Evolutionary conservation across 2,113 vertebrate species (phyloP), one percentile per base, ranked within the genome.

Genomic region (Psittacus erithacus): DNA sequence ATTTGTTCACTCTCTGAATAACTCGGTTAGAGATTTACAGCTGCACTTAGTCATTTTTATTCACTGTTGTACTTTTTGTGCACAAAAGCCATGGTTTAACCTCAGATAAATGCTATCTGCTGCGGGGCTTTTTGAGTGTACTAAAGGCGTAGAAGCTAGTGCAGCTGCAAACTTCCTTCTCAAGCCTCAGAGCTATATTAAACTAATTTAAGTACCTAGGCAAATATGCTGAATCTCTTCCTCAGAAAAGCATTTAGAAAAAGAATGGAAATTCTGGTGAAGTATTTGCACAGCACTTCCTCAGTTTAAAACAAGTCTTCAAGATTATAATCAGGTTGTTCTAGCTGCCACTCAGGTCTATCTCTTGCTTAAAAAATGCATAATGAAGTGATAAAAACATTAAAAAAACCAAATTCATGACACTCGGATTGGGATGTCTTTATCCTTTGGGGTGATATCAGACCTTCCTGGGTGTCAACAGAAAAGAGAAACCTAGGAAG

Each of bases 1-100:
- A 87, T 94, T 83, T 73, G 90, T 52, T 93, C 91, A 16, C 33
- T 82, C 73, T 88, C 92, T 31, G 41, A 90, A 63, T 31, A 73
- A 1, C 27, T 68, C 2, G 14, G 70, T 27, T 44, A 24, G 81
- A 63, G 70, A 39, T 87, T 89, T 94, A 92, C 88, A 80, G 70
- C 63, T 93, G 90, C 89, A 82, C 52, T 83, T 75, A 65, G 90
- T 55, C 1, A 73, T 87, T 95, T 91, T 89, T 46, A 84, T 77
- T 94, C 94, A 67, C 44, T 50, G 73, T 44, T 16, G n/a, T 83
- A 23, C 39, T 76, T 95, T 86, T 68, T 18, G 73, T 4, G 79
- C 71, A 95, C 88, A 92, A 96, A 76, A 70, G 88, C 81, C 28
- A 5, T 28, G 79, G 65, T 79, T 96, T 89, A 91, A 90, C 65